Conservation (phyloP, 2,888 invertebrate genomes). For the Temnothorax unifasciatus region DNA sequence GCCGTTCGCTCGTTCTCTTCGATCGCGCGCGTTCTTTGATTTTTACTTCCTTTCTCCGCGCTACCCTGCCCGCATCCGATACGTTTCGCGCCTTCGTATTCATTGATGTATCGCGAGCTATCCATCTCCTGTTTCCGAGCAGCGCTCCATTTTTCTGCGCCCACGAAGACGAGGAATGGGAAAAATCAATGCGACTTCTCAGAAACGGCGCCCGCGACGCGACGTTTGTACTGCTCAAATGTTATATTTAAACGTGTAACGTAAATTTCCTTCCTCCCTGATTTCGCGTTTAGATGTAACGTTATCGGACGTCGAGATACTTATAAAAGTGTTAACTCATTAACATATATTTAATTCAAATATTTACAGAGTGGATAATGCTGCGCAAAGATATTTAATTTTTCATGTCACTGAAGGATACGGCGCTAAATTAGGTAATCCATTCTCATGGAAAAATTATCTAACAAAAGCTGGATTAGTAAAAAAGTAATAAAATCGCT, state of each 20-base stretch:
- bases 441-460: slow-evolving; percentile 16
- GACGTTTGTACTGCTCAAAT: slow-evolving; percentile 1
- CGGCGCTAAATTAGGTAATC: background rate
- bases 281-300: background rate
- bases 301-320: background rate
- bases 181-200: slow-evolving; percentile 36
- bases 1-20: slow-evolving; percentile 65
- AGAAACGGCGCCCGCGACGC: background rate
- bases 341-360: slow-evolving; percentile 12
- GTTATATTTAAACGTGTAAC: background rate
- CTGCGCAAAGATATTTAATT: background rate
- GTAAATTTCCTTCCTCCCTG: background rate
- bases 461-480: slow-evolving; percentile 58
- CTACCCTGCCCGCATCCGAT: slow-evolving; percentile 40
- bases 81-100: slow-evolving; percentile 76
- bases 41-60: slow-evolving; percentile 65
- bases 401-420: background rate
- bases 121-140: slow-evolving; percentile 72
- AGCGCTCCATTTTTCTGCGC: slow-evolving; percentile 43
- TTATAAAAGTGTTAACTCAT: background rate
- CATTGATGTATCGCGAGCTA: slow-evolving; percentile 82
- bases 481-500: slow-evolving; percentile 62
- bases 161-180: slow-evolving; percentile 3
- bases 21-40: slow-evolving; percentile 71
- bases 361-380: background rate